phyloP scores from a whole-genome alignment of 1,140 invertebrate species.

The Coptotermes formosanus region DNA sequence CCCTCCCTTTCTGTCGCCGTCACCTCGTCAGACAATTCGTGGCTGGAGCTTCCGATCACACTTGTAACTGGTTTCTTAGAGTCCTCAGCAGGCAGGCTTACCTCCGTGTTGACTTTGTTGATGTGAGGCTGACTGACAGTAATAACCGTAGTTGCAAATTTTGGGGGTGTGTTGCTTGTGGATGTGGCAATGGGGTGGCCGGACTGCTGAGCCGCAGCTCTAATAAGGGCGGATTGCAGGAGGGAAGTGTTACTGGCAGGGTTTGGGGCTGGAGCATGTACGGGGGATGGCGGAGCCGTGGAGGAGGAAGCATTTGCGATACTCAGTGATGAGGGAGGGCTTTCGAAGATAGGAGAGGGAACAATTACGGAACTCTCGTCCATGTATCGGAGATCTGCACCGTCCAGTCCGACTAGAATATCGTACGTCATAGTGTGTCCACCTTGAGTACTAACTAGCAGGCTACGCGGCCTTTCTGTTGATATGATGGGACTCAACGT shows the following conservation, averaged over 20 bases:
- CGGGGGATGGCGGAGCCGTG: constrained; percentile 51
- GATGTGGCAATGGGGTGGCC: constrained; percentile 30
- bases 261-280: constrained; percentile 38
- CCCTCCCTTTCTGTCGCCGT: constrained; percentile 39
- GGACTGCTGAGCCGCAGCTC: constrained; percentile 57
- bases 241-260: constrained; percentile 53
- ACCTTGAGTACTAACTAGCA: constrained; percentile 53
- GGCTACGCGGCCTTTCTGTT: constrained; percentile 51
- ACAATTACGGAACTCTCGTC: constrained; percentile 85
- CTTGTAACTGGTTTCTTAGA: constrained; percentile 57
- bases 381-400: constrained; percentile 81
- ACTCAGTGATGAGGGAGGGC: constrained; percentile 60
- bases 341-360: constrained; percentile 69
- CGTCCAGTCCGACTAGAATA: constrained; percentile 72
- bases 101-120: constrained; percentile 69
- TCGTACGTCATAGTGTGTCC: constrained; percentile 66
- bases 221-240: constrained; percentile 66
- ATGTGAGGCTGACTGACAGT: constrained; percentile 36
- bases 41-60: constrained; percentile 43
- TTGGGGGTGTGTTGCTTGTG: constrained; percentile 49
- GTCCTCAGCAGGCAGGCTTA: constrained; percentile 58
- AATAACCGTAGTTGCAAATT: constrained; percentile 42
- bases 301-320: constrained; percentile 48
- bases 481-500: constrained; percentile 52
- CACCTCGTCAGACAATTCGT: constrained; percentile 47